phyloP scores from a whole-genome alignment of 2,113 vertebrate genomes.

The Chrysemys picta region DNA sequence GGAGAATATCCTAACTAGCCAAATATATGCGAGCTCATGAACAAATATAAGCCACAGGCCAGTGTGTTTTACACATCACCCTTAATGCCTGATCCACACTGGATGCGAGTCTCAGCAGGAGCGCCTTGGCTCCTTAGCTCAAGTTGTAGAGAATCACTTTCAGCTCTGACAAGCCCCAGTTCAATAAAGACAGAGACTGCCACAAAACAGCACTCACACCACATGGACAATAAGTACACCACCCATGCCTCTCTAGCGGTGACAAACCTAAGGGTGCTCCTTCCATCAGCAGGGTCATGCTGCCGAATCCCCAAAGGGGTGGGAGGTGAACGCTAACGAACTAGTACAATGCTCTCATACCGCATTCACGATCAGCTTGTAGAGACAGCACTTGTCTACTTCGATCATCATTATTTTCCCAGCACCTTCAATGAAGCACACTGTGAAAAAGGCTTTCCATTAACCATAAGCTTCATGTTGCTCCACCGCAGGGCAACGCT shows the following conservation, averaged over 20 bases:
- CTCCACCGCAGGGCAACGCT: neutral
- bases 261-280: neutral
- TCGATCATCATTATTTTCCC: neutral
- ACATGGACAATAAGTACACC: neutral
- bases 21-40: neutral
- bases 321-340: neutral
- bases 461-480: neutral
- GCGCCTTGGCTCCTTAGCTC: neutral
- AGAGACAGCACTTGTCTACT: neutral
- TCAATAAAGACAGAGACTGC: neutral
- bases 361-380: neutral
- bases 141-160: neutral
- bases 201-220: neutral
- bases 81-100: neutral
- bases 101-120: neutral
- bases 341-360: neutral
- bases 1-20: neutral
- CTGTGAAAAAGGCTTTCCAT: neutral
- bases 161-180: neutral
- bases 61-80: neutral
- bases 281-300: neutral
- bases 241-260: neutral
- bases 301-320: neutral
- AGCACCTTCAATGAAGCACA: neutral
- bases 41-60: neutral